Evolutionary conservation across 2,797 vertebrate species (phyloP), one percentile per base, ranked within the genome.

Genomic region (Eremophila alpestris): DNA sequence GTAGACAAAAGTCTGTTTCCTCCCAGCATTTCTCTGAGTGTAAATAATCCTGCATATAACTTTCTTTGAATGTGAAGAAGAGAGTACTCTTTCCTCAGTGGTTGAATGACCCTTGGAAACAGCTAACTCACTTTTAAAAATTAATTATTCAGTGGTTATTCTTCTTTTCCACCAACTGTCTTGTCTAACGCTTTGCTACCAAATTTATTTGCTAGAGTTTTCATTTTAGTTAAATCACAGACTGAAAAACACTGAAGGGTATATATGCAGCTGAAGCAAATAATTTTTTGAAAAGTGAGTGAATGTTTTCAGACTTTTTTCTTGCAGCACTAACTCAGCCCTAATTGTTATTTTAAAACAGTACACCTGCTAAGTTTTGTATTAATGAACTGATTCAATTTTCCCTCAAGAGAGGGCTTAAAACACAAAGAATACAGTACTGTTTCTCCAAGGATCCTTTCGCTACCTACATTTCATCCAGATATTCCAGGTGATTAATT

Each of bases 161-260:
- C 1, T 34, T 41, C 32, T 13, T 24, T 19, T 4, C 5, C 4
- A 27, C 14, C 3, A 7, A 27, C 20, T 6, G 2, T 58, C 41
- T 52, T n/a, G 8, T 19, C 46, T 17, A 74, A 64, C 9, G 13
- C 4, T 74, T 71, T 46, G 13, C 8, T n/a, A 43, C 21, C n/a
- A 75, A 67, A 67, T 76, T 23, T 30, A 32, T 77, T 89, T 84
- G 14, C 24, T 81, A 40, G 32, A 67, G 34, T 32, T 20, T 48
- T 59, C 2, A 9, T 40, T 70, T 55, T 58, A 68, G 12, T 13
- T 71, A 80, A 91, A 71, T 46, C 2, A 18, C 3, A 36, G 34
- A 60, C 5, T 64, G 7, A 23, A 89, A 83, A 79, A 15, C 2
- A 76, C 1, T 3, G 29, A 77, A 58, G 5, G 12, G 7, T 36